These are phyloP conservation scores for Clostera curtula DNA, from an alignment of 2,888 invertebrate genomes.

Conservation along the genomic window DNA sequence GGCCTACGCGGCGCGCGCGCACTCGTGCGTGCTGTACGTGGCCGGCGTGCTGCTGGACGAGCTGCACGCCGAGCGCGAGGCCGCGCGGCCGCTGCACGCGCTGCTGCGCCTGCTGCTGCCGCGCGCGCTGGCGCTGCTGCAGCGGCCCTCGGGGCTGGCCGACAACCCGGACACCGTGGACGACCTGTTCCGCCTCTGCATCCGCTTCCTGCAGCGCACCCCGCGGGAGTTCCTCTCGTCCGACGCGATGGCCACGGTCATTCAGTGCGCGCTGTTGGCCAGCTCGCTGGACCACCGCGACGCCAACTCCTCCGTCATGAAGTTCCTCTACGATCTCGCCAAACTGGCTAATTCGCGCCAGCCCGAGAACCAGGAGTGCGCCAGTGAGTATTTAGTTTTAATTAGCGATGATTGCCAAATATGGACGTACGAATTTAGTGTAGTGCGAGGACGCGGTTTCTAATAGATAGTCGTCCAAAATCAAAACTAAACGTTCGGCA, in stretches of 20 bases:
- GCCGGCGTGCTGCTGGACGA: conserved; percentile 90
- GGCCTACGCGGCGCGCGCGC: conserved; percentile 82
- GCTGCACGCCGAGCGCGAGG: conserved; percentile 79
- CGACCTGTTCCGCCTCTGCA: conserved; percentile 92
- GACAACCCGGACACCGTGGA: conserved; percentile 99
- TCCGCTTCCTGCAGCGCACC: conserved; percentile 89
- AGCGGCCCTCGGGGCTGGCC: conserved; percentile 84
- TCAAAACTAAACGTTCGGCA: too few species aligned
- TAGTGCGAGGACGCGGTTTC: too few species aligned
- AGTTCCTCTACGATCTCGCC: conserved; percentile 92
- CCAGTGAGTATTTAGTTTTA: too few species aligned
- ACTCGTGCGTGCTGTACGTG: conserved; percentile 85
- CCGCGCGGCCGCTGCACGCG: conserved; percentile 79
- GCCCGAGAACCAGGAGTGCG: conserved; percentile 21
- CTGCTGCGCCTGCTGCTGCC: conserved; percentile 84
- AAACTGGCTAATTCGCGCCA: conserved; percentile 67
- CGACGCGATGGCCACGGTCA: conserved; percentile 81
- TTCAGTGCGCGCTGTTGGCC: conserved; percentile 89
- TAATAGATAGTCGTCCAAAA: too few species aligned
- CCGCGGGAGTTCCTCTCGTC: conserved; percentile 89
- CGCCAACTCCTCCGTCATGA: conserved; percentile 96
- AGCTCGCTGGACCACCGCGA: conserved; percentile 93
- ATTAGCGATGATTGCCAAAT: too few species aligned
- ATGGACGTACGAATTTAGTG: too few species aligned
- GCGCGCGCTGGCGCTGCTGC: conserved; percentile 87